Conservation (phyloP, 1,140 invertebrate species). For the Subanguina moxae region DNA sequence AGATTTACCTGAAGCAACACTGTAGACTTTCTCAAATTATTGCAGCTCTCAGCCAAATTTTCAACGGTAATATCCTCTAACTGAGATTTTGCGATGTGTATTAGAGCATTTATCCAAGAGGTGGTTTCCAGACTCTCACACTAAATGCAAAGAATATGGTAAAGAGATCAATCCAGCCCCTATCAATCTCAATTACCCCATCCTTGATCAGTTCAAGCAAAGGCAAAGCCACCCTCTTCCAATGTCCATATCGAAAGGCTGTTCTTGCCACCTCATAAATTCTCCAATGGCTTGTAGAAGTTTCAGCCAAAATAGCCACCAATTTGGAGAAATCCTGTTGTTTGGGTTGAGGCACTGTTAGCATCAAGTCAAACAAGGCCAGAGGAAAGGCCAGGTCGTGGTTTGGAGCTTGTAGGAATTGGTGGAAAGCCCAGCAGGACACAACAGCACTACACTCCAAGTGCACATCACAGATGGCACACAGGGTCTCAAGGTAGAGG, state of each 20-base stretch:
- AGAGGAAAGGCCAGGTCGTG: background rate
- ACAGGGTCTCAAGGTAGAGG: background rate
- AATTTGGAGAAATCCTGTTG: background rate
- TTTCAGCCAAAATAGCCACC: background rate
- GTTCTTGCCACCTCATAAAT: slow-evolving; percentile 25
- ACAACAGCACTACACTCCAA: background rate
- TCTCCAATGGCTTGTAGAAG: background rate
- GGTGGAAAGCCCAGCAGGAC: background rate
- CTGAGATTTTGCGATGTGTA: slow-evolving; percentile 20
- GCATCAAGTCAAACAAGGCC: background rate
- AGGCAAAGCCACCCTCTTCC: slow-evolving; percentile 23
- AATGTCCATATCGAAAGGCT: slow-evolving; percentile 25
- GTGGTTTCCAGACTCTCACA: slow-evolving; percentile 21
- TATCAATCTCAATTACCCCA: background rate
- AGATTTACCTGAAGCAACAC: slow-evolving; percentile 9
- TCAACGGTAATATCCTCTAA: slow-evolving; percentile 8
- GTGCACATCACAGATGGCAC: background rate
- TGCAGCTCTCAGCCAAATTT: background rate
- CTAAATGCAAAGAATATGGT: slow-evolving; percentile 1
- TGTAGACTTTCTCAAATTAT: background rate
- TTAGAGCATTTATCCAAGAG: slow-evolving; percentile 18
- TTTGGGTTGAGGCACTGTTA: background rate
- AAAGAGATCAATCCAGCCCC: background rate
- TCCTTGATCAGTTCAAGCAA: slow-evolving; percentile 15
- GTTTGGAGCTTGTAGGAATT: background rate